phyloP scores from a whole-genome alignment of 2,888 invertebrate genomes.

The Troilus luridus region DNA sequence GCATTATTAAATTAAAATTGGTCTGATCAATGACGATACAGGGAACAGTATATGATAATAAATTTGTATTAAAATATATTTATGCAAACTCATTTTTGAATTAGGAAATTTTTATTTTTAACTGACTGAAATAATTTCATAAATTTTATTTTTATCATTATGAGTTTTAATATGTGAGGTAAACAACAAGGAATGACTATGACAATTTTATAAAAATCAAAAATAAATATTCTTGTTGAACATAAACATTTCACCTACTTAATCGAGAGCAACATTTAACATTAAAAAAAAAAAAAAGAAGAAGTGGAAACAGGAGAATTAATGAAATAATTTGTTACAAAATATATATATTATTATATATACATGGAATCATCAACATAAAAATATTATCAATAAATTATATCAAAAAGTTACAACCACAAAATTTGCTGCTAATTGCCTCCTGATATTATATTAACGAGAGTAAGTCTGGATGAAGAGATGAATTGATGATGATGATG shows the following conservation, averaged over 20 bases:
- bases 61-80: no score
- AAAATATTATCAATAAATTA: constrained; percentile 58
- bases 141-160: background rate
- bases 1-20: no score
- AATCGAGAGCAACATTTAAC: background rate
- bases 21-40: background rate
- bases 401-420: constrained; percentile 57
- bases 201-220: background rate
- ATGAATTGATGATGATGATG: constrained; percentile 10
- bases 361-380: constrained; percentile 55
- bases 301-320: constrained; percentile 14
- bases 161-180: background rate
- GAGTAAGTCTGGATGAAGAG: constrained; percentile 33
- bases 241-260: background rate
- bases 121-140: background rate
- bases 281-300: background rate
- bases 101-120: background rate
- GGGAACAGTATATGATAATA: background rate
- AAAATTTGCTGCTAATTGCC: constrained; percentile 46
- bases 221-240: background rate
- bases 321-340: constrained; percentile 31
- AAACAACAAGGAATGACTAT: background rate
- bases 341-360: constrained; percentile 52
- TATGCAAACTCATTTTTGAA: background rate
- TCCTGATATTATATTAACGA: background rate